Conservation (phyloP, 2,888 invertebrate species). For the Euplagia quadripunctaria region DNA sequence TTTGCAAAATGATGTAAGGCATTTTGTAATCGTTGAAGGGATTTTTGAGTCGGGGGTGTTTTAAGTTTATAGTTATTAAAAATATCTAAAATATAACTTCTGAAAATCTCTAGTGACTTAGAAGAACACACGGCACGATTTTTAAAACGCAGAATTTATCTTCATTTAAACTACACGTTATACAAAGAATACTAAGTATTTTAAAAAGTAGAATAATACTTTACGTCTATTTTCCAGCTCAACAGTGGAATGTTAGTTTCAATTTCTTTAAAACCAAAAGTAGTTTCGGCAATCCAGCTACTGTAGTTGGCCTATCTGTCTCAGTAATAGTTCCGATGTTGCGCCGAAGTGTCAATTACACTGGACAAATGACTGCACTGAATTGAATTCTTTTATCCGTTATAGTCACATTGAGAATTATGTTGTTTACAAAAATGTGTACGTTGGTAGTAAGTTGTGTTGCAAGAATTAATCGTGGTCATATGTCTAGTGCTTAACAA, state of each 20-base stretch:
- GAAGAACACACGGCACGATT: no score
- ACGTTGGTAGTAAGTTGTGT: no score
- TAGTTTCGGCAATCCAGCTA: neutral
- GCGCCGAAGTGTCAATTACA: slow-evolving; percentile 29
- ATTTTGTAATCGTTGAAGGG: no score
- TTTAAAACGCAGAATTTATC: no score
- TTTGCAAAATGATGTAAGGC: no score
- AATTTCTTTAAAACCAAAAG: neutral
- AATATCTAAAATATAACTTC: no score
- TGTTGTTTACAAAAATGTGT: neutral
- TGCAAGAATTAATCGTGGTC: no score
- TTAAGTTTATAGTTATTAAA: no score
- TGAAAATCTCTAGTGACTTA: no score
- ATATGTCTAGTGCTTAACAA: no score
- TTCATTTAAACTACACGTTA: neutral
- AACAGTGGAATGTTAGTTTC: neutral
- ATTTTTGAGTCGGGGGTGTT: no score
- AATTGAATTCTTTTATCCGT: slow-evolving; percentile 3
- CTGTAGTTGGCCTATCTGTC: slow-evolving; percentile 19
- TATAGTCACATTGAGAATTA: neutral
- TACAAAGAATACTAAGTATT: neutral
- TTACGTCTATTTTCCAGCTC: neutral
- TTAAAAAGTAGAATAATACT: neutral
- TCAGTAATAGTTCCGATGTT: slow-evolving; percentile 16
- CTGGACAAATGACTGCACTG: slow-evolving; percentile 20